phyloP scores from a whole-genome alignment of 2,113 vertebrate genomes.

The Perca fluviatilis region DNA sequence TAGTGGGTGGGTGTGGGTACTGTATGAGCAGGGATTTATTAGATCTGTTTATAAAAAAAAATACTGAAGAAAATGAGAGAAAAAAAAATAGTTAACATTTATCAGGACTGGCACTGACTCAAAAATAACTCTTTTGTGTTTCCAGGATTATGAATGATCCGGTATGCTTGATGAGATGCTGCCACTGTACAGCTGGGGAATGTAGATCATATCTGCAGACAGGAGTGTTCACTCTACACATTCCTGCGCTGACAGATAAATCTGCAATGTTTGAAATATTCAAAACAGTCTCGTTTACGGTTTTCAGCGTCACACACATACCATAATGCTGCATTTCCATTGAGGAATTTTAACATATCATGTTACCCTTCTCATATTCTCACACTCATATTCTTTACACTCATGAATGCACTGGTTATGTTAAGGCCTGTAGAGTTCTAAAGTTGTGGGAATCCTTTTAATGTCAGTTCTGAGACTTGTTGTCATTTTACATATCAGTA shows the following conservation, averaged over 20 bases:
- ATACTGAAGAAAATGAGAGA: background rate
- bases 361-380: background rate
- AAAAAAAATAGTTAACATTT: background rate
- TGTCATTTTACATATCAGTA: background rate
- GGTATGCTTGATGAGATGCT: slow-evolving; percentile 21
- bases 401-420: background rate
- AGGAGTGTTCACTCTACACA: slow-evolving; percentile 58
- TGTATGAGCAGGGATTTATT: background rate
- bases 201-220: slow-evolving; percentile 67
- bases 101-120: slow-evolving; percentile 1
- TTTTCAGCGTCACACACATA: slow-evolving; percentile 24
- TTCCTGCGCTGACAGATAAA: slow-evolving; percentile 54
- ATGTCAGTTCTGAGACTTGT: background rate
- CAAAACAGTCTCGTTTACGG: slow-evolving; percentile 1
- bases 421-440: background rate
- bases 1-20: background rate
- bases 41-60: background rate
- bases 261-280: slow-evolving; percentile 35
- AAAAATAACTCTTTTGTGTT: slow-evolving; percentile 12
- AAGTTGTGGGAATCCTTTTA: background rate
- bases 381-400: background rate
- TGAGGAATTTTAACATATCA: background rate
- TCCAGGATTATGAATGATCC: slow-evolving; percentile 9
- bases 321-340: background rate
- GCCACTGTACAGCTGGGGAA: slow-evolving; percentile 53